These are phyloP conservation scores for Drosophila niveifrons DNA, from an alignment of 2,888 invertebrate species.

Conservation along the genomic window DNA sequence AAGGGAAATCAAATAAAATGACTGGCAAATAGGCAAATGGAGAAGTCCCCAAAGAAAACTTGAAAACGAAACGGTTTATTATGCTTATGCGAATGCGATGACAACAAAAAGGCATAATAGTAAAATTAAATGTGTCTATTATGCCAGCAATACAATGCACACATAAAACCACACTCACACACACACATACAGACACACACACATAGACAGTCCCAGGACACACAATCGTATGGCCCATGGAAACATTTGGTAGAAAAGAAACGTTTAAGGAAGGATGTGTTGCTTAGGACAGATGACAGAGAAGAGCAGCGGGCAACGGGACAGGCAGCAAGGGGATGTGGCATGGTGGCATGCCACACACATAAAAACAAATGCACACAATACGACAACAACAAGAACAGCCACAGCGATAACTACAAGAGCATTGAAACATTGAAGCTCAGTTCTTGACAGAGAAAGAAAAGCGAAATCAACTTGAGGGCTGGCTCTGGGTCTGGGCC, in stretches of 20 bases:
- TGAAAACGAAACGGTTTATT: conserved; percentile 80
- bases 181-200: conserved; percentile 22
- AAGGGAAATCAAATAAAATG: conserved; percentile 75
- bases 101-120: conserved; percentile 83
- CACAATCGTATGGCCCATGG: conserved; percentile 56
- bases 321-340: conserved; percentile 8
- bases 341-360: conserved; percentile 53
- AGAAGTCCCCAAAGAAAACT: conserved; percentile 62
- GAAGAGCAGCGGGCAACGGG: conserved; percentile 10
- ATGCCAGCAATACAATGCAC: conserved; percentile 79
- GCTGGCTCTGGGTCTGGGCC: conserved; percentile 21
- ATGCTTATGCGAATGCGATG: conserved; percentile 79
- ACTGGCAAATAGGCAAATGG: conserved; percentile 67
- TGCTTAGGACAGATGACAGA: conserved; percentile 62
- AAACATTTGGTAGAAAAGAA: conserved; percentile 78
- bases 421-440: conserved; percentile 51
- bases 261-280: conserved; percentile 80
- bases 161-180: conserved; percentile 75
- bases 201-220: conserved; percentile 24
- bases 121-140: conserved; percentile 84
- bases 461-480: conserved; percentile 68
- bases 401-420: conserved; percentile 14
- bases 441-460: conserved; percentile 53
- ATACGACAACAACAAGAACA: conserved; percentile 39
- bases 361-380: conserved; percentile 80